Evolutionary conservation across 2,888 invertebrate species (phyloP), one percentile per base, ranked within the genome.

Genomic region (Neoascia interrupta): DNA sequence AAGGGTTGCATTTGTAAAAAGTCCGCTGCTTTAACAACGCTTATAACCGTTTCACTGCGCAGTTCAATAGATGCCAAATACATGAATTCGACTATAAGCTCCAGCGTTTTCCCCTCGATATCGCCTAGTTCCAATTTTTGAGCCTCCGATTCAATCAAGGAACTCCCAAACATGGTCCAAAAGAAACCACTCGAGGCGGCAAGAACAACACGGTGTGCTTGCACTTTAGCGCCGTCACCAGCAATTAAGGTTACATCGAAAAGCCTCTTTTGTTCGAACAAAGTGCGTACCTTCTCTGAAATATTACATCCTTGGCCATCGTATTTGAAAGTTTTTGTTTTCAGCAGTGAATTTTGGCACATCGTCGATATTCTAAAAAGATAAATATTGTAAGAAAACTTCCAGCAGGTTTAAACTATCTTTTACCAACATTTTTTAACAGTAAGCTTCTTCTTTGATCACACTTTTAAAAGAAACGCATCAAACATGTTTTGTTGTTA

Each of bases 131-230:
- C n/a, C 5, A 49, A n/a, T 16, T 31, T 18, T 31, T n/a, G 10
- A 5, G 47, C 3, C 15, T 5, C 16, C 10, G 16, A 5, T 43
- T 64, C 64, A 16, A 34, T 53, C 1, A 64, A 23, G 1, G 4
- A 3, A 15, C 53, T 53, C 0, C 53, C 16, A 5, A 64, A 64
- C 43, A 53, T 43, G 16, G 19, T 53, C 16, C 10, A 3, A 5
- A 64, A 64, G 5, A 43, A 64, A 6, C 53, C 64, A 13, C 64
- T 64, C 1, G 31, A 4, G 5, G 43, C 53, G 3, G 64, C 53
- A 5, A 64, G 5, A 21, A 64, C 8, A 8, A 64, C 3, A 3
- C 53, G 43, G 26, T 64, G 64, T 6, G 43, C 53, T 11, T 34
- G 13, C 4, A 45, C 3, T 45, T 23, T 8, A 15, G 21, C 11